These are phyloP conservation scores for Biston betularia DNA, from an alignment of 2,888 invertebrate genomes.

Conservation along the genomic window DNA sequence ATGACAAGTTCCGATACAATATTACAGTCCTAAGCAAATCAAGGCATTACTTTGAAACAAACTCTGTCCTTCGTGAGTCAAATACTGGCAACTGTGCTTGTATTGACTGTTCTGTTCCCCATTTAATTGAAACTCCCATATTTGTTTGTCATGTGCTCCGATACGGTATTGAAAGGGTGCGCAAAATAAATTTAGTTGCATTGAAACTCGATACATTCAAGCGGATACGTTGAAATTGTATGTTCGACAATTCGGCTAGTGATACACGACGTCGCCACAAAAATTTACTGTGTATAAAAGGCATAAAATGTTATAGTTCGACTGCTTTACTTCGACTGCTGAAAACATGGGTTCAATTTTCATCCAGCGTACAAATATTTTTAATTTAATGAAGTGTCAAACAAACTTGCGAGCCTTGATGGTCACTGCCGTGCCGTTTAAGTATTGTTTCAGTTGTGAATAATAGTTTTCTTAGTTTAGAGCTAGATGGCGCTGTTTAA, in stretches of 20 bases:
- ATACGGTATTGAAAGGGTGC: constrained; percentile 11
- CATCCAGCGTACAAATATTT: no score
- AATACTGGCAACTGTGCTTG: constrained; percentile 14
- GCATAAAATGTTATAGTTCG: no score
- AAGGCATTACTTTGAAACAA: constrained; percentile 8
- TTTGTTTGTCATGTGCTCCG: constrained; percentile 25
- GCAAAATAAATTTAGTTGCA: constrained; percentile 7
- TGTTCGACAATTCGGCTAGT: no score
- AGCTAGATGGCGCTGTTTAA: no score
- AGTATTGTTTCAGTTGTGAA: no score
- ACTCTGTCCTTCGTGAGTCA: constrained; percentile 15
- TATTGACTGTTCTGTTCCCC: constrained; percentile 17
- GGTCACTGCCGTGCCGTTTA: no score
- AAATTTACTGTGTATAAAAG: no score
- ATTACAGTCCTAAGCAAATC: constrained; percentile 11
- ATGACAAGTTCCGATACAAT: not conserved
- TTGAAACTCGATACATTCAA: not conserved
- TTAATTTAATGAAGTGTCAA: no score
- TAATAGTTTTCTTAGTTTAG: no score
- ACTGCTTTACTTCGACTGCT: no score
- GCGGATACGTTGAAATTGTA: not conserved
- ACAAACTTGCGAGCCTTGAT: no score
- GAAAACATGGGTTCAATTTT: no score
- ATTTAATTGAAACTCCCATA: constrained; percentile 30
- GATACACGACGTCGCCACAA: not conserved